A percentile compares a stretch with the other conserved stretches of the same genome.
phyloP scores from a whole-genome alignment of 2,888 invertebrate species.

The Elegia similella region DNA sequence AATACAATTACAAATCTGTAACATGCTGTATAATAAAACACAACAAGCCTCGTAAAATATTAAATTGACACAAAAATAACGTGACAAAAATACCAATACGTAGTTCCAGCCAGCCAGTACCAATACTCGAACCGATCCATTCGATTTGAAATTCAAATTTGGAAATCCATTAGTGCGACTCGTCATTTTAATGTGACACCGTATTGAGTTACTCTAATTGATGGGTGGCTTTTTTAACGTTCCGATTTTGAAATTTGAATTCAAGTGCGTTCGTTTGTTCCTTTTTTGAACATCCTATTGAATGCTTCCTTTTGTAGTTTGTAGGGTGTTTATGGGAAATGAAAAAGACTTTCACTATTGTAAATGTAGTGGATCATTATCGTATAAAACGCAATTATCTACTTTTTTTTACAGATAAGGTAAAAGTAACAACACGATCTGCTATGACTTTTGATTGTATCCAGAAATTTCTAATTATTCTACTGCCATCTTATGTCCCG shows the following conservation, averaged over 20 bases:
- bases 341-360: conserved; percentile 12
- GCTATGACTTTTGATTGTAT: too few relatives aligned
- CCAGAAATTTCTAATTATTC: too few relatives aligned
- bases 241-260: conserved; percentile 59
- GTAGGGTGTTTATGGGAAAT: conserved; percentile 13
- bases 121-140: conserved; percentile 48
- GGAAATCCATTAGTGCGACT: conserved; percentile 77
- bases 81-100: not conserved
- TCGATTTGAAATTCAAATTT: conserved; percentile 79
- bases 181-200: conserved; percentile 81
- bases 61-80: not conserved
- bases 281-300: conserved; percentile 35
- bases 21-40: too few relatives aligned
- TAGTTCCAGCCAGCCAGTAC: not conserved
- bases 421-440: too few relatives aligned
- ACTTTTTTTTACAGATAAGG: too few relatives aligned
- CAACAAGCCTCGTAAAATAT: too few relatives aligned
- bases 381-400: not conserved
- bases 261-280: conserved; percentile 53
- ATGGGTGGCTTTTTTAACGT: conserved; percentile 62
- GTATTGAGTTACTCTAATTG: conserved; percentile 81
- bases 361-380: not conserved
- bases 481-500: too few relatives aligned
- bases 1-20: too few relatives aligned
- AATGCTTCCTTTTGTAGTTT: conserved; percentile 20